A percentile compares a stretch with the other conserved stretches of the same genome.
Evolutionary conservation across 2,797 vertebrate genomes (phyloP).

Genomic region (Enteromius anoplus): DNA sequence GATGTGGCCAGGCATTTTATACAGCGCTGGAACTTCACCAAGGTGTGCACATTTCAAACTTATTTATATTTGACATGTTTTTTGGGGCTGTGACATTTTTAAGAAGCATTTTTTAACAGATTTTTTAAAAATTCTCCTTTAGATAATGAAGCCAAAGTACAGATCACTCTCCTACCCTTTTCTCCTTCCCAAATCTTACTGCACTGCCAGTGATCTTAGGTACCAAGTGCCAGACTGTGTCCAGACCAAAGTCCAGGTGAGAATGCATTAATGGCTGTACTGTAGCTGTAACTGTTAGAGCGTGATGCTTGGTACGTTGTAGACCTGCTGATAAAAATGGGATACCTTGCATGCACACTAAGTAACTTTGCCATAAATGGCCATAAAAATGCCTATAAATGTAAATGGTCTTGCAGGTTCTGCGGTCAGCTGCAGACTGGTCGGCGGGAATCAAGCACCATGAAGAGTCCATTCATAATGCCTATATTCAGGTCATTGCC

Average conservation of each 20-base stretch:
- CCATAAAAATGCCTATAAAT: constrained; percentile 11
- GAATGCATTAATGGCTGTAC: constrained; percentile 37
- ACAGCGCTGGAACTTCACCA: constrained; percentile 98
- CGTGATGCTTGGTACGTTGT: background rate
- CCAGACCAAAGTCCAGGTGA: constrained; percentile 86
- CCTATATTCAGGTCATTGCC: constrained; percentile 88
- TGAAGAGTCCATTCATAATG: constrained; percentile 93
- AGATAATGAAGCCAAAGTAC: constrained; percentile 99
- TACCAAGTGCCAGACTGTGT: constrained; percentile 86
- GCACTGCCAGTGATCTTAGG: constrained; percentile 80
- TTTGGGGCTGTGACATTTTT: background rate
- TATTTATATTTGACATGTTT: constrained; percentile 5
- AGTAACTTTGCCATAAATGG: constrained; percentile 21
- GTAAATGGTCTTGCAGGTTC: constrained; percentile 73
- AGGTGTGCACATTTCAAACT: constrained; percentile 69
- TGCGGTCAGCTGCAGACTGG: constrained; percentile 95
- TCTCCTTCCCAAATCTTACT: constrained; percentile 92
- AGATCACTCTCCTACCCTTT: constrained; percentile 93
- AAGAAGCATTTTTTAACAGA: background rate
- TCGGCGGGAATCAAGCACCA: constrained; percentile 96
- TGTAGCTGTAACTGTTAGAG: background rate
- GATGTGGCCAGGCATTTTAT: constrained; percentile 96
- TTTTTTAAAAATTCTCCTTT: constrained; percentile 25
- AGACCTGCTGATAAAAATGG: background rate
- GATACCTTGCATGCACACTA: background rate